Percentiles rank a stretch among this genome's conserved stretches.
Conservation (phyloP, 1,140 invertebrate genomes). For the Pseudachorutes palmiensis region DNA sequence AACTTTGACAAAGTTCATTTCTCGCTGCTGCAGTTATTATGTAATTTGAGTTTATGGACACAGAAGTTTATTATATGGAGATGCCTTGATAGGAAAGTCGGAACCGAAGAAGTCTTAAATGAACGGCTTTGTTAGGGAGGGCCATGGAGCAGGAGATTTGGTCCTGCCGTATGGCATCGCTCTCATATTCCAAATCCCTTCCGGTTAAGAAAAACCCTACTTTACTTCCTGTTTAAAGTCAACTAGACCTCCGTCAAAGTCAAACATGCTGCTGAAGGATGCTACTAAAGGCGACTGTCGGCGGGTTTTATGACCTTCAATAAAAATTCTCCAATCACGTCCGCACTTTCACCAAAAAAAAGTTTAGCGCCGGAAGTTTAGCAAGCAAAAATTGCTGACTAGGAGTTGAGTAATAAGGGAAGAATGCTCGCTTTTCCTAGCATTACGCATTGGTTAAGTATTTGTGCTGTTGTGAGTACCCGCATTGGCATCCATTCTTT, state of each 20-base stretch:
- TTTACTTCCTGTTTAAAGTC: neutral
- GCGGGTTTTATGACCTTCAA: neutral
- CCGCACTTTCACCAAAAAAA: neutral
- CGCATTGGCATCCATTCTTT: too few relatives aligned
- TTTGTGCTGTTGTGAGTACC: too few relatives aligned
- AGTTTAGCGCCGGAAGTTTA: neutral
- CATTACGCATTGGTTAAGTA: too few relatives aligned
- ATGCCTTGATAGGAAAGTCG: neutral
- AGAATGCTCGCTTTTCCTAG: too few relatives aligned
- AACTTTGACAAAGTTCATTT: neutral
- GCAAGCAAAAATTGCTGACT: too few relatives aligned
- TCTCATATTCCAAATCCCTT: neutral
- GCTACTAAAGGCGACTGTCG: too few relatives aligned
- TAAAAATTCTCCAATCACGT: too few relatives aligned
- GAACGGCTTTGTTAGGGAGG: neutral
- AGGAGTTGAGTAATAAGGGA: too few relatives aligned
- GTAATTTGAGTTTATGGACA: neutral
- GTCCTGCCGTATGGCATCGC: neutral
- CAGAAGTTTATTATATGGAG: neutral
- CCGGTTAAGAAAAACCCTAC: neutral
- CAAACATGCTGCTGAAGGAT: too few relatives aligned
- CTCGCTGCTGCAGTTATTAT: neutral
- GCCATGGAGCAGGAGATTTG: neutral
- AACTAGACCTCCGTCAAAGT: neutral
- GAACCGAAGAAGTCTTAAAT: neutral